These are phyloP conservation scores for Dolichopus griseipennis DNA, from an alignment of 2,888 invertebrate genomes.

Conservation along the genomic window DNA sequence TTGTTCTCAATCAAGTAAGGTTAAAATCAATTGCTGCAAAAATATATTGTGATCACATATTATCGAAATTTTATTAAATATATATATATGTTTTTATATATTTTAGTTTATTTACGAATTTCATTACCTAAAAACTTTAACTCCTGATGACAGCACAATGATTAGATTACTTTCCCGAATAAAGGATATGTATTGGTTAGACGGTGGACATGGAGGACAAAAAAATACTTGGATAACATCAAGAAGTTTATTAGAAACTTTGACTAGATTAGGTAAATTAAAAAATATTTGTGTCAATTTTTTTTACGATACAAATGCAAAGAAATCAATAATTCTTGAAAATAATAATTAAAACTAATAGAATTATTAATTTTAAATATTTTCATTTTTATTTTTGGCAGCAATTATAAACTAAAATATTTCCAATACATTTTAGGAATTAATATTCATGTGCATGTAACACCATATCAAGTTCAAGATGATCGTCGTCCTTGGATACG, in stretches of 20 bases:
- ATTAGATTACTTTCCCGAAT: constrained; percentile 59
- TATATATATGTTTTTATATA: constrained; percentile 7
- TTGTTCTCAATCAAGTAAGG: constrained; percentile 70
- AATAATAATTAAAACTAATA: too few relatives aligned
- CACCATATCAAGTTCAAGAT: constrained; percentile 83
- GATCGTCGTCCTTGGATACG: constrained; percentile 74
- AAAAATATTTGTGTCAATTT: not conserved
- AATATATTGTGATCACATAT: too few relatives aligned
- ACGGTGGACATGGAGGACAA: constrained; percentile 84
- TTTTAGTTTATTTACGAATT: constrained; percentile 71
- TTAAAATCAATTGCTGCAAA: not conserved
- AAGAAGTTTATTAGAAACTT: constrained; percentile 59
- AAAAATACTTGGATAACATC: constrained; percentile 84
- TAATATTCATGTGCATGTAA: constrained; percentile 69
- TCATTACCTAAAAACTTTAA: constrained; percentile 60
- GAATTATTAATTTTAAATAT: too few relatives aligned
- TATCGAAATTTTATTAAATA: too few relatives aligned
- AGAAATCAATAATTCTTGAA: not conserved
- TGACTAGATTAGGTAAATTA: constrained; percentile 58
- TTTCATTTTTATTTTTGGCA: too few relatives aligned
- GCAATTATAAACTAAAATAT: not conserved
- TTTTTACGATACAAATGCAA: not conserved
- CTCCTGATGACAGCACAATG: constrained; percentile 55
- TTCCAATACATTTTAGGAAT: constrained; percentile 47
- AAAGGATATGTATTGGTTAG: constrained; percentile 76